Evolutionary conservation across 2,797 vertebrate genomes (phyloP).

Genomic region (Manis pentadactyla): DNA sequence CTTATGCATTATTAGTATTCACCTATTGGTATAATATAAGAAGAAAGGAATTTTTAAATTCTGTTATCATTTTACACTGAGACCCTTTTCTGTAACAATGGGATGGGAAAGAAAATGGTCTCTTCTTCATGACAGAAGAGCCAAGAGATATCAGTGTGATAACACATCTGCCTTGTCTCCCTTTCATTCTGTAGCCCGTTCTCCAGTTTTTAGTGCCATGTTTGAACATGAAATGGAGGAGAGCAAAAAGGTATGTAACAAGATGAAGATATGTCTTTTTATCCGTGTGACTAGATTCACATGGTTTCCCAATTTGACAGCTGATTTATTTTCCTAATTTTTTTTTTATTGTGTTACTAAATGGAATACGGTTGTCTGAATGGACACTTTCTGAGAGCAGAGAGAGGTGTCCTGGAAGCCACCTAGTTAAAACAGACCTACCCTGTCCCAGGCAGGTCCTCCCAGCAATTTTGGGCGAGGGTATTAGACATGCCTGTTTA

Average conservation of each 20-base stretch:
- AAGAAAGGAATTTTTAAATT: constrained; percentile 57
- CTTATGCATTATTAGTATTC: constrained; percentile 32
- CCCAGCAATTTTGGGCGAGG: neutral
- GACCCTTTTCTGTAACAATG: neutral
- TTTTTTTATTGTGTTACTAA: constrained; percentile 33
- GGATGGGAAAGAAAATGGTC: neutral
- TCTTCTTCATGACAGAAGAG: neutral
- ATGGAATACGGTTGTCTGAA: neutral
- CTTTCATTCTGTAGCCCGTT: constrained; percentile 89
- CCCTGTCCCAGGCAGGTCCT: neutral
- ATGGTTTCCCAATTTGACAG: neutral
- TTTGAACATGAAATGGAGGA: constrained; percentile 97
- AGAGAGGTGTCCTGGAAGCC: neutral
- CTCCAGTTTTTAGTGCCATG: constrained; percentile 97
- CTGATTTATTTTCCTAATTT: constrained; percentile 47
- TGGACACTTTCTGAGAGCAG: constrained; percentile 50
- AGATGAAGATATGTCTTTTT: neutral
- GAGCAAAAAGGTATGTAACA: constrained; percentile 92
- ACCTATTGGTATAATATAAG: neutral
- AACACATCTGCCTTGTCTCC: constrained; percentile 47
- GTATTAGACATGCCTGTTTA: neutral
- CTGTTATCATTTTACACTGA: constrained; percentile 5
- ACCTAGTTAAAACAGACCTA: neutral
- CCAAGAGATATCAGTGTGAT: neutral
- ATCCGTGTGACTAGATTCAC: neutral